phyloP scores from a whole-genome alignment of 2,888 invertebrate species.

The Cyclophora punctaria region DNA sequence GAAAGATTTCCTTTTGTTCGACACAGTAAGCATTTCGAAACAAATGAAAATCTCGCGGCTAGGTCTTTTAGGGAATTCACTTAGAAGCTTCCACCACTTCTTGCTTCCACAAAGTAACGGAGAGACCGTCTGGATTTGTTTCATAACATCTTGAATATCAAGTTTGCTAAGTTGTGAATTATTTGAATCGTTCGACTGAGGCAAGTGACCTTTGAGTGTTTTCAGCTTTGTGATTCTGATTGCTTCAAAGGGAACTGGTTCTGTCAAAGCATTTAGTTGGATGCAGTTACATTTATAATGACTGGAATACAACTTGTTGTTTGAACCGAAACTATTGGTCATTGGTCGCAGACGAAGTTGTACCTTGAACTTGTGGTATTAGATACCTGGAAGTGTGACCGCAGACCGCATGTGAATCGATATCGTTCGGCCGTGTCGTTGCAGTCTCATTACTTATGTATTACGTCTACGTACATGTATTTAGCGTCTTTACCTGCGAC shows the following conservation, averaged over 20 bases:
- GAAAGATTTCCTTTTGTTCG: background rate
- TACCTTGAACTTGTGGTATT: constrained; percentile 2
- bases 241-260: too few species aligned
- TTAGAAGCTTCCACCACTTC: background rate
- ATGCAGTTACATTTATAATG: too few species aligned
- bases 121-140: background rate
- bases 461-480: background rate
- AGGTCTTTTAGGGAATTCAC: background rate
- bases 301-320: too few species aligned
- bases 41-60: background rate
- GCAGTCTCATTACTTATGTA: constrained; percentile 18
- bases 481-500: constrained; percentile 5
- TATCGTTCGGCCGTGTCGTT: constrained; percentile 12
- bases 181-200: background rate
- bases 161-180: background rate
- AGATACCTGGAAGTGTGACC: constrained; percentile 11
- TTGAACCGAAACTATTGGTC: too few species aligned
- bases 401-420: constrained; percentile 22
- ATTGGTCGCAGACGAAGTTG: background rate
- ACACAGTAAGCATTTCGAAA: background rate
- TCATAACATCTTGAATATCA: background rate
- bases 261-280: too few species aligned
- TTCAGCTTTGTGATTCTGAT: background rate
- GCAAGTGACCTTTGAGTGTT: background rate
- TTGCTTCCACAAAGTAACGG: background rate